Evolutionary conservation across 2,113 vertebrate genomes (phyloP), one percentile per base, ranked within the genome.

Genomic region (Rhombomys opimus): DNA sequence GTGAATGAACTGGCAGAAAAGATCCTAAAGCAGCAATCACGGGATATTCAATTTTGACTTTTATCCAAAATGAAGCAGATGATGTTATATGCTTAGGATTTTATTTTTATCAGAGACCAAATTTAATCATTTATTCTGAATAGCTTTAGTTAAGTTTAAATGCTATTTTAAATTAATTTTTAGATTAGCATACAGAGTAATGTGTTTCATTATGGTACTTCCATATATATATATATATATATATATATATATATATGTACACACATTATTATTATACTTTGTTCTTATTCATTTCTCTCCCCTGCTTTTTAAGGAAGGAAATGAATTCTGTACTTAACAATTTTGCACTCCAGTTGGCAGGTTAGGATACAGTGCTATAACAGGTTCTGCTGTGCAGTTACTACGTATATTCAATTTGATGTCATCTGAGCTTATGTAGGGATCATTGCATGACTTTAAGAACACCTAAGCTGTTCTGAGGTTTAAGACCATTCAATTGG

Each of bases 141-240:
- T 41, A 61, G 25, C 78, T 92, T 68, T 27, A 75, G 30, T 76
- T 93, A 73, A 72, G 52, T 88, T 90, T 73, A 95, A 89, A 87
- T 77, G 54, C 30, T 88, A 57, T 97, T 97, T 89, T 70, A 87
- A n/a, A 35, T 72, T 87, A 72, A n/a, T n/a, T 50, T 87, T 54
- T 54, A 54, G 41, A 54, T 87, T 87, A 32, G 32, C 67, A 72
- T 35, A 70, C 85, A 23, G 54, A 87, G 20, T n/a, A 87, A 70
- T 87, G 30, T 50, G 65, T 54, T 35, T n/a, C 65, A 23, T 25
- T n/a, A 46, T 4, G 7, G 8, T 32, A 25, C 41, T 41, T 4
- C 41, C 13, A 25, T 87, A 23, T 7, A 18, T 57, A 32, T 35
- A 4, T 54, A 77, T 77, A 12, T 41, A 46, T 46, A 46, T 46